Evolutionary conservation across 2,113 vertebrate genomes (phyloP).

Genomic region (Prietella phreatophila): DNA sequence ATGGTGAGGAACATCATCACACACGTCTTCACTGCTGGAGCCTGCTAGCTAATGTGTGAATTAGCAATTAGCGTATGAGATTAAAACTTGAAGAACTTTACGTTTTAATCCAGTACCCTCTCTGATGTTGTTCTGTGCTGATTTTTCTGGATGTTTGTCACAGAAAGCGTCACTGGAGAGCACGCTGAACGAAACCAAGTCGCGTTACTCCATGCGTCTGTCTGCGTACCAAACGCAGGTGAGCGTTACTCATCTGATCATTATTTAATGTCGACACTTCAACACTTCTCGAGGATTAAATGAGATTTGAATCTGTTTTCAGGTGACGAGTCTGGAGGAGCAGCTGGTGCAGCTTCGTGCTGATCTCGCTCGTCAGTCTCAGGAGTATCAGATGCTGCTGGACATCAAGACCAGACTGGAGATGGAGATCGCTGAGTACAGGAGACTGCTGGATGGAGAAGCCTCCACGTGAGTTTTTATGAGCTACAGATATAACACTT

Average conservation of each 20-base stretch:
- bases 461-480: background rate
- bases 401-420: slow-evolving; percentile 80
- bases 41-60: background rate
- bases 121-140: background rate
- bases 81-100: background rate
- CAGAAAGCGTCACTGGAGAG: slow-evolving; percentile 78
- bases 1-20: slow-evolving; percentile 65
- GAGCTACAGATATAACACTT: background rate
- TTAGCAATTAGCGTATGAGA: background rate
- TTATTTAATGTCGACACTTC: background rate
- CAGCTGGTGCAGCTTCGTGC: slow-evolving; percentile 72
- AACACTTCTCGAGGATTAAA: background rate
- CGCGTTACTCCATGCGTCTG: slow-evolving; percentile 70
- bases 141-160: background rate
- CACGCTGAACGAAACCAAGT: slow-evolving; percentile 70
- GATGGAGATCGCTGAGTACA: slow-evolving; percentile 84
- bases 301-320: background rate
- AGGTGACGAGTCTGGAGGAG: slow-evolving; percentile 70
- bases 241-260: background rate
- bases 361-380: slow-evolving; percentile 75
- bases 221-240: slow-evolving; percentile 72
- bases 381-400: slow-evolving; percentile 78
- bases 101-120: background rate
- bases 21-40: background rate
- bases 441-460: slow-evolving; percentile 71